Evolutionary conservation across 2,888 invertebrate genomes (phyloP), one percentile per base, ranked within the genome.

Genomic region (Tigriopus californicus): DNA sequence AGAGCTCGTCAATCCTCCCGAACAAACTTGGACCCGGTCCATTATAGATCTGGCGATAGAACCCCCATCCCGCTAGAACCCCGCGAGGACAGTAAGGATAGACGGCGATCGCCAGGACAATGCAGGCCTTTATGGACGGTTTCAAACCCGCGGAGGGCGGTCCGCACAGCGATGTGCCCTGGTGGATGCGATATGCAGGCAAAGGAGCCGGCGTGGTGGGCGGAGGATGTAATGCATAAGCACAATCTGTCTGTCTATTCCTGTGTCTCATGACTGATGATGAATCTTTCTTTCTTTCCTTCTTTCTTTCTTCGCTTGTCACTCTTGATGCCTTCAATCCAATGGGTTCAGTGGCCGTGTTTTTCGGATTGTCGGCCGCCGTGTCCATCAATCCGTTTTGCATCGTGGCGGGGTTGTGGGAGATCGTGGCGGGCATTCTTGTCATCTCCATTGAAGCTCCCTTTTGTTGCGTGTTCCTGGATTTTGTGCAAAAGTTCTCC

Each of bases 391-490:
- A 84, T 41, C 64, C 80, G 49, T 62, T 68, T 47, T 84, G 85
- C 70, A 74, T 89, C 61, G 72, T 89, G 53, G 79, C 81, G 57
- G 89, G 88, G 62, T 79, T 88, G 67, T 81, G 84, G 79, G 86
- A 87, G 76, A 85, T 90, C 80, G 74, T 67, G 18, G 81, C 85
- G 62, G 95, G 92, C 46, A 90, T 95, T 73, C 68, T 87, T 62
- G 81, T 89, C 62, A 77, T 92, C 65, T 80, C 85, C 49, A 79
- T 94, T 67, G 97, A 97, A 74, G 94, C 95, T 46, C 97, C 97
- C 0, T 95, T 89, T 71, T 95, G 94, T 74, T 97, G 94, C 74
- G 79, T 90, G 74, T 97, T 92, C 74, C 80, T 97, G 64, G 95
- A 94, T 69, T 87, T 87, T 75, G 90, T 95, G 60, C 86, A 89